phyloP scores from a whole-genome alignment of 2,113 vertebrate species.

The Lepisosteus osseus region DNA sequence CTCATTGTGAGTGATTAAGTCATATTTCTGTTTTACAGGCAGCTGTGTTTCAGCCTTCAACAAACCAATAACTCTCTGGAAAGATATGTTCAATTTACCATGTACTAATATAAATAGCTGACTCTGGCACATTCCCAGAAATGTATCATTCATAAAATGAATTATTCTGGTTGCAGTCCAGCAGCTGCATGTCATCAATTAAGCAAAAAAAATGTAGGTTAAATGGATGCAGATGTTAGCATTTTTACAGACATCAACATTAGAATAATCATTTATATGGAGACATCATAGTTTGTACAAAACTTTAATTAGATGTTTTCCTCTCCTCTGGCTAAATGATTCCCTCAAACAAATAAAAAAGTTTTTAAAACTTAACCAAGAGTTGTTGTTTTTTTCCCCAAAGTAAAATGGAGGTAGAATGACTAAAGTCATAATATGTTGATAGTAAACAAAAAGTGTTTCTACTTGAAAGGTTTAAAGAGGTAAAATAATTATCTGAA shows the following conservation, averaged over 20 bases:
- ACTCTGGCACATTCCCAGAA: conserved; percentile 12
- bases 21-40: conserved; percentile 7
- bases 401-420: no score
- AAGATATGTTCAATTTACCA: conserved; percentile 21
- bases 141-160: conserved; percentile 12
- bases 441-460: no score
- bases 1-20: conserved; percentile 19
- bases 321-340: no score
- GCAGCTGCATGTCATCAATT: conserved; percentile 8
- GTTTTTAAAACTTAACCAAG: no score
- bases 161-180: conserved; percentile 1
- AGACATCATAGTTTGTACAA: background rate
- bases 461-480: no score
- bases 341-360: no score
- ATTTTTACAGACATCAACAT: conserved; percentile 3
- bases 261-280: background rate
- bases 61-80: conserved; percentile 20
- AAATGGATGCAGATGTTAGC: conserved; percentile 1
- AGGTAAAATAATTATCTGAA: no score
- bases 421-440: no score
- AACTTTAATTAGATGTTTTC: no score
- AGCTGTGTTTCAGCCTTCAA: background rate
- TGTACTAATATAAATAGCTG: conserved; percentile 11
- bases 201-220: background rate
- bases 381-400: no score